Base-by-base conservation (phyloP, 92 coral and sea anemone genomes). In the Zoanthus solanderi region DNA sequence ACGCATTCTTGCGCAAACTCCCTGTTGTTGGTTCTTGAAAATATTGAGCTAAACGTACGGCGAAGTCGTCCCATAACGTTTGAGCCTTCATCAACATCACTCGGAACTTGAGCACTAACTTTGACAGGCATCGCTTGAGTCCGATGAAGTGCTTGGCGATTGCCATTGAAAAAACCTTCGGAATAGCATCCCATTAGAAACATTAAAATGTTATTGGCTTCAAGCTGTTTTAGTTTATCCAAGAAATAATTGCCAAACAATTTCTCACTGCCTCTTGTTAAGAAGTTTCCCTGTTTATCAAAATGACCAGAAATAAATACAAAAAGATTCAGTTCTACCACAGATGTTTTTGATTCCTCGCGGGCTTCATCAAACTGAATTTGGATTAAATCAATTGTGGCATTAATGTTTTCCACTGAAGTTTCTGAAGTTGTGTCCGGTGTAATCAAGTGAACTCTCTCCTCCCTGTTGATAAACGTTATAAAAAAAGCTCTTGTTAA, bases 151-250 rank as follows among this genome's bases (percentile, higher is more conserved):
- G 12, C 7, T 7, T 7, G 56, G 29, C 52, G 48, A 15, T 48
- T 78, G 5, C 46, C 66, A 76, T 50, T 0, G 1, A 56, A 18
- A 31, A 78, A 78, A 1, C 52, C 71, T 15, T 78, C 83, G 52
- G 83, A 48, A 56, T 28, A 78, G 83, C 83, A 78, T 11, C 83
- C 83, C 61, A 54, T 57, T 34, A 78, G 50, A 34, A 78, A 57
- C 69, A 78, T 78, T 15, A 78, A 7, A 9, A 44, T 78, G 30
- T 57, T 78, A 63, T 78, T 71, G 29, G 83, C 71, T 3, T 78
- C 15, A 61, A 78, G 45, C 56, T 58, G 0, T 34, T 56, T 56
- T 52, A 78, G 69, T 30, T 31, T 58, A 9, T 57, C 11, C 50
- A 78, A 56, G 71, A 78, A 78, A 28, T 30, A 53, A 5, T 78